Percentiles rank a stretch among this genome's conserved stretches.
Conservation (phyloP, 2,888 invertebrate genomes). For the Parnassius orleans region DNA sequence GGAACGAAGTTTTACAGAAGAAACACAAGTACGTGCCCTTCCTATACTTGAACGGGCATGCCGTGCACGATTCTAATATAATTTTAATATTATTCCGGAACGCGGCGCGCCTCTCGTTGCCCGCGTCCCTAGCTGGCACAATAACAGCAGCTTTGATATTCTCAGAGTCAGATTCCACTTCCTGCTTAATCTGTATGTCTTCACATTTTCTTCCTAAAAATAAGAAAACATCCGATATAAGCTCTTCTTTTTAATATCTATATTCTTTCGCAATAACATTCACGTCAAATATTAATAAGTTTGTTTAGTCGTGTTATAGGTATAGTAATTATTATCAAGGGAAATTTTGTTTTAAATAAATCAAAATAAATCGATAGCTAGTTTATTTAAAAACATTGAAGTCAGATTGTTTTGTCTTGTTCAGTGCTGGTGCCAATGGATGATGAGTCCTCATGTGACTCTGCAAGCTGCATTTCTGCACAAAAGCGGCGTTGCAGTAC, state of each 20-base stretch:
- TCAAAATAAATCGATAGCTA: background rate
- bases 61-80: conserved; percentile 63
- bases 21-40: conserved; percentile 69
- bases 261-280: conserved; percentile 11
- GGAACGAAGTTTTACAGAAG: conserved; percentile 64
- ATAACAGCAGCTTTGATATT: conserved; percentile 34
- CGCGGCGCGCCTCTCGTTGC: conserved; percentile 54
- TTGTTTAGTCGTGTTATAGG: background rate
- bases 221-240: conserved; percentile 73
- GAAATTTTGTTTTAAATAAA: no score
- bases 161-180: conserved; percentile 48
- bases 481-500: conserved; percentile 60
- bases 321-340: no score
- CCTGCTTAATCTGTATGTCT: conserved; percentile 53
- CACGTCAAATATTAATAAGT: background rate
- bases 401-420: conserved; percentile 32
- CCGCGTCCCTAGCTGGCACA: conserved; percentile 37
- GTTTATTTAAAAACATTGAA: conserved; percentile 15
- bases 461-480: conserved; percentile 69
- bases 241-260: conserved; percentile 40
- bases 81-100: conserved; percentile 66
- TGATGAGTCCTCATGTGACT: conserved; percentile 66
- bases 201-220: conserved; percentile 73
- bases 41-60: conserved; percentile 72
- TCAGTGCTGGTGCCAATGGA: conserved; percentile 39